These are phyloP conservation scores for Epistrophella euchroma DNA, from an alignment of 2,888 invertebrate species.

Conservation along the genomic window DNA sequence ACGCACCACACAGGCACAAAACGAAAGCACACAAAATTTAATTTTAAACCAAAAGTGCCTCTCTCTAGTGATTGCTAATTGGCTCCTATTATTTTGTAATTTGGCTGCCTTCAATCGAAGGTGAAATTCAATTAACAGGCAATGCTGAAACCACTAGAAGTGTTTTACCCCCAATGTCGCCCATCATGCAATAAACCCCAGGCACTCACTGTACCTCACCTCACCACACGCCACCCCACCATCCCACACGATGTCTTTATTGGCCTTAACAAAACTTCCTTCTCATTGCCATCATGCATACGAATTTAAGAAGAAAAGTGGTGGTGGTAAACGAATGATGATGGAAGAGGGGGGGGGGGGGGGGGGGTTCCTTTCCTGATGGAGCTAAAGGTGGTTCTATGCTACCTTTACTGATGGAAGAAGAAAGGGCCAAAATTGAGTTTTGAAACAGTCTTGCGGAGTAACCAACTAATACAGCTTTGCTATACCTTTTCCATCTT, in stretches of 20 bases:
- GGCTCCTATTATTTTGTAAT: constrained; percentile 76
- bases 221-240: background rate
- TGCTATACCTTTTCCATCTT: constrained; percentile 34
- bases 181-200: background rate
- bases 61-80: constrained; percentile 75
- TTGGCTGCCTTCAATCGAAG: constrained; percentile 76
- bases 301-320: constrained; percentile 19
- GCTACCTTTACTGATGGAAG: background rate
- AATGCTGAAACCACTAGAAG: constrained; percentile 64
- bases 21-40: constrained; percentile 57
- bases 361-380: constrained; percentile 11
- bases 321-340: constrained; percentile 24
- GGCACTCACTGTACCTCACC: constrained; percentile 4
- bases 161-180: constrained; percentile 4
- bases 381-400: background rate
- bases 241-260: background rate
- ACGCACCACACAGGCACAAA: constrained; percentile 23
- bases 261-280: constrained; percentile 45
- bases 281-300: constrained; percentile 58
- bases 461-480: constrained; percentile 35
- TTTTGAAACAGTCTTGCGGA: constrained; percentile 68
- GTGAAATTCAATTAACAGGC: constrained; percentile 76
- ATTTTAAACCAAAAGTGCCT: constrained; percentile 75
- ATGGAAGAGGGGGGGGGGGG: background rate
- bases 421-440: constrained; percentile 52